These are phyloP conservation scores for Hippolais icterina DNA, from an alignment of 2,113 vertebrate species.

Conservation along the genomic window DNA sequence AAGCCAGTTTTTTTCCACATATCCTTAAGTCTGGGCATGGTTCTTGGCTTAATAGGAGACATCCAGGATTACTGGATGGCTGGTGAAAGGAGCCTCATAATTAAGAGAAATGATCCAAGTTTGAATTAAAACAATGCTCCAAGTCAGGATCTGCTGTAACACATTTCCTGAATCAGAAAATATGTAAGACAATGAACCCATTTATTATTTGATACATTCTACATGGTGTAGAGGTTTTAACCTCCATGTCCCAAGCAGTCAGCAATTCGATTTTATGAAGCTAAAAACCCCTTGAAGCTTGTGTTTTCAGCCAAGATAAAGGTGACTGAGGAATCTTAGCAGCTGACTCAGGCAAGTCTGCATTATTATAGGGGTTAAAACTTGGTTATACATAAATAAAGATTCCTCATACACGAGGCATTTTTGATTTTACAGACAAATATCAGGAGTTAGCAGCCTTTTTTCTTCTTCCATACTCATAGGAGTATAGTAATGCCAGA, in stretches of 20 bases:
- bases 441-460: background rate
- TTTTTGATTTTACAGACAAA: background rate
- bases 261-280: constrained; percentile 16
- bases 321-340: background rate
- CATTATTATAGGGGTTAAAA: background rate
- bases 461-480: background rate
- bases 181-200: background rate
- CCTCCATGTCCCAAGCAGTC: background rate
- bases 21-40: background rate
- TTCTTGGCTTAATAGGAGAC: background rate
- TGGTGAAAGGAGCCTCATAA: background rate
- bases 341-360: background rate
- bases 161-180: background rate
- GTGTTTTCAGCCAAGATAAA: background rate
- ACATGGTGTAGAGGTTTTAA: background rate
- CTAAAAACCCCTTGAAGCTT: constrained; percentile 6
- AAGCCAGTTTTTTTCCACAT: background rate
- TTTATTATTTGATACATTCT: background rate
- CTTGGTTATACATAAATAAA: background rate
- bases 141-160: background rate
- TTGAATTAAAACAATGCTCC: background rate
- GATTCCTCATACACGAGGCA: background rate
- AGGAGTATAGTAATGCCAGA: background rate
- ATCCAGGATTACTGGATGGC: background rate
- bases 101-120: background rate